Evolutionary conservation across 2,113 vertebrate species (phyloP).

Genomic region (Ciconia stormi): DNA sequence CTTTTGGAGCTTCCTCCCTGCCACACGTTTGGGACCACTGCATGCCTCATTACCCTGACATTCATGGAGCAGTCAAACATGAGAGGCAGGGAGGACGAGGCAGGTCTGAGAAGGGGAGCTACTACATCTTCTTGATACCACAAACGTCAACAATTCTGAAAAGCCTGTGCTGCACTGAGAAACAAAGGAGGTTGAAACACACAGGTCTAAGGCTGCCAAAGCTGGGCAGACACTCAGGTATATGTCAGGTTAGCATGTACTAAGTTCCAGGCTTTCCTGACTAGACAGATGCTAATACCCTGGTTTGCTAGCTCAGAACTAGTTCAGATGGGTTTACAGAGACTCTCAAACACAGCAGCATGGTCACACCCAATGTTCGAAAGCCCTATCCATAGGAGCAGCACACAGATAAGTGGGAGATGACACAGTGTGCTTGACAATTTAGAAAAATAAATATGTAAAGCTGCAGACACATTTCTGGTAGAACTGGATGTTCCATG

Average conservation of each 20-base stretch:
- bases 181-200: not conserved
- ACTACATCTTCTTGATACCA: not conserved
- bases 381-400: not conserved
- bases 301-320: not conserved
- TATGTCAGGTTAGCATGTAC: rapidly evolving
- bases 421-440: not conserved
- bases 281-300: not conserved
- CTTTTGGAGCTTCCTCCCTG: not conserved
- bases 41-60: not conserved
- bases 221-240: not conserved
- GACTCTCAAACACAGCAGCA: not conserved
- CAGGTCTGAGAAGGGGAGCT: not conserved
- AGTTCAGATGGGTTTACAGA: not conserved
- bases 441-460: not conserved
- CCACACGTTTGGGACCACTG: not conserved
- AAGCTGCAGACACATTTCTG: not conserved
- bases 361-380: not conserved
- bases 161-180: not conserved
- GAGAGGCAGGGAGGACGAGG: not conserved
- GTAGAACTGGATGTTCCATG: not conserved
- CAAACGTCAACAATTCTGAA: not conserved
- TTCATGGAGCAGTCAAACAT: not conserved
- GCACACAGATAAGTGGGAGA: not conserved
- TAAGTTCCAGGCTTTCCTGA: not conserved
- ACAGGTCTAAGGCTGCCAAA: not conserved